Evolutionary conservation across 1,140 invertebrate genomes (phyloP).

Genomic region (Plutomurus gul): DNA sequence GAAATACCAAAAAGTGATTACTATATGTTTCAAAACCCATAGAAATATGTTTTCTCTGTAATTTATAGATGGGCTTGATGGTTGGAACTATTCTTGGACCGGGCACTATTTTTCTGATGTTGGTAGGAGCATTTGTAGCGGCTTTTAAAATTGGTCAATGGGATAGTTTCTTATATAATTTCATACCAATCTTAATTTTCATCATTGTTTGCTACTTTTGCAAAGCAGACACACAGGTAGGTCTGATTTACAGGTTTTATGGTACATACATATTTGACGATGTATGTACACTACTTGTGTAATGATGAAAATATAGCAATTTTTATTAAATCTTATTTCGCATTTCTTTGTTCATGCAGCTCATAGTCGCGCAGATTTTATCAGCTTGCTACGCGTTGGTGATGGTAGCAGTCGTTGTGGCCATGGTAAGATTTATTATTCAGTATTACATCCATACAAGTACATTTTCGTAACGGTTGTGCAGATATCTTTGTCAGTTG

Average conservation of each 20-base stretch:
- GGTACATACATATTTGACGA: background rate
- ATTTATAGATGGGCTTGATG: constrained; percentile 58
- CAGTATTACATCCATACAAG: too few species aligned
- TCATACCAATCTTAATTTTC: constrained; percentile 61
- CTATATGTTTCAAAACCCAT: background rate
- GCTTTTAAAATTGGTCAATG: constrained; percentile 64
- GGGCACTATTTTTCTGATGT: constrained; percentile 68
- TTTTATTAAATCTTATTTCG: constrained; percentile 67
- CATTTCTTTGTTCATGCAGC: constrained; percentile 71
- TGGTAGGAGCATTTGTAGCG: constrained; percentile 65
- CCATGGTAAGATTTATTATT: too few species aligned
- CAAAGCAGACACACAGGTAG: constrained; percentile 60
- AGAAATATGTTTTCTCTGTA: background rate
- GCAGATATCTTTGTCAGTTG: too few species aligned
- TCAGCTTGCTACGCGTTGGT: constrained; percentile 81
- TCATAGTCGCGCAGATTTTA: constrained; percentile 70
- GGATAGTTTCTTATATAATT: constrained; percentile 60
- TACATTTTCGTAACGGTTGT: too few species aligned
- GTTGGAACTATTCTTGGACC: constrained; percentile 66
- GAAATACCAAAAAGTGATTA: constrained; percentile 51
- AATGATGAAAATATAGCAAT: background rate
- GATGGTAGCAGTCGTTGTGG: constrained; percentile 92
- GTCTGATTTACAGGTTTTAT: background rate
- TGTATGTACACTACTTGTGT: too few species aligned
- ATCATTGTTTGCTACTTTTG: constrained; percentile 60